Percentiles rank a stretch among this genome's conserved stretches.
These are phyloP conservation scores for Caenorhabditis remanei DNA, from an alignment of 1,140 invertebrate genomes.

Conservation along the genomic window DNA sequence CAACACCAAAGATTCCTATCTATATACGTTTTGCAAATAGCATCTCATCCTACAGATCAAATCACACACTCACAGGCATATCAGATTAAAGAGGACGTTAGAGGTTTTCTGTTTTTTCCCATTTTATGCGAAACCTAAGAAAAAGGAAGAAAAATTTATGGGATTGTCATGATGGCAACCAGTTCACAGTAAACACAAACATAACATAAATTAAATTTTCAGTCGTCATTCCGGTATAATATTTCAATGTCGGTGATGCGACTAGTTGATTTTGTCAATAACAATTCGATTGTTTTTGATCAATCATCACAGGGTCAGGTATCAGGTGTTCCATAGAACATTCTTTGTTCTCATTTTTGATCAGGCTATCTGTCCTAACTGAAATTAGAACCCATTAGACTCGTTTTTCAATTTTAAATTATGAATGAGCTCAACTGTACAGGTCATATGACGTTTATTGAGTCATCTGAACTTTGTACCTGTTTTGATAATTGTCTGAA, in stretches of 20 bases:
- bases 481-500: too few species aligned
- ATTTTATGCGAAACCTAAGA: not conserved
- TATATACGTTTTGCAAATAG: not conserved
- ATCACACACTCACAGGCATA: not conserved
- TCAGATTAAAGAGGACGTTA: constrained; percentile 8
- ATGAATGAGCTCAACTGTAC: not conserved
- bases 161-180: too few species aligned
- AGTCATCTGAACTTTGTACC: too few species aligned
- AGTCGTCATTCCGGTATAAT: not conserved
- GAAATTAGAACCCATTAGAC: not conserved
- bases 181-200: too few species aligned
- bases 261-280: not conserved
- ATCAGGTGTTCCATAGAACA: not conserved
- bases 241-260: not conserved
- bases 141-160: not conserved
- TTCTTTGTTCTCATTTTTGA: not conserved
- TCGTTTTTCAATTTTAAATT: not conserved
- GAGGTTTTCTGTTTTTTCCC: not conserved
- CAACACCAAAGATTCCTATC: constrained; percentile 28
- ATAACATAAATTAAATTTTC: too few species aligned
- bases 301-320: not conserved
- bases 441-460: too few species aligned
- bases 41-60: not conserved
- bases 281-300: constrained; percentile 7
- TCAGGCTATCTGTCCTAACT: not conserved